Evolutionary conservation across 2,888 invertebrate species (phyloP), one percentile per base, ranked within the genome.

Genomic region (Torymus texanus): DNA sequence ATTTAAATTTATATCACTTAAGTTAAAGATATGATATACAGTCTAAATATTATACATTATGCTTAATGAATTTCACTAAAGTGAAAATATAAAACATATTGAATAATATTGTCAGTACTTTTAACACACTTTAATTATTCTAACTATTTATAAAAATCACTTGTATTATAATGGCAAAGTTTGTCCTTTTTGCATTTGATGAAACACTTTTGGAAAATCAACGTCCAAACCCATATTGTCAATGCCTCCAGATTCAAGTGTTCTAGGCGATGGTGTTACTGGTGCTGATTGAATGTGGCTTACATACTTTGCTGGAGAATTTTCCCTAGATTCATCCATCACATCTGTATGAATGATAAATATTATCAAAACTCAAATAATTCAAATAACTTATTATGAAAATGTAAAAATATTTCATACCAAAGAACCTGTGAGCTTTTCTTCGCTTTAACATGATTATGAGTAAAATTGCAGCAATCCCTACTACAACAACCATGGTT

Each of bases 191-290:
- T 93, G 92, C 87, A 93, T 93, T 85, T 93, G 92, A 85, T 92
- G 92, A 86, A 93, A 93, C 0, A 93, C 93, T 79, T 92, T 92
- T 86, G 93, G 93, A 84, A 93, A 93, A 85, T 93, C 93, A 8
- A 93, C 92, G 75, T 93, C 93, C 83, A 93, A 88, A 53, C 92
- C 92, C 83, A 92, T 91, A 85, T 93, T 93, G 82, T 93, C 93
- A 81, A 93, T 91, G 80, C 93, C 93, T 11, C 91, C 74, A 18
- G 84, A 62, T 50, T 83, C 85, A 0, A 79, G 24, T n/a, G 83
- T 68, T 77, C 71, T 82, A 10, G 82, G 78, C 5, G 73, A 41
- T 59, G 85, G 78, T 5, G 82, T 77, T 59, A 84, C 53, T 18
- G 82, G 82, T 29, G 77, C 80, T 21, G 74, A 81, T 56, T 82